These are phyloP conservation scores for Lordiphosa clarofinis DNA, from an alignment of 1,140 invertebrate genomes.

Conservation along the genomic window DNA sequence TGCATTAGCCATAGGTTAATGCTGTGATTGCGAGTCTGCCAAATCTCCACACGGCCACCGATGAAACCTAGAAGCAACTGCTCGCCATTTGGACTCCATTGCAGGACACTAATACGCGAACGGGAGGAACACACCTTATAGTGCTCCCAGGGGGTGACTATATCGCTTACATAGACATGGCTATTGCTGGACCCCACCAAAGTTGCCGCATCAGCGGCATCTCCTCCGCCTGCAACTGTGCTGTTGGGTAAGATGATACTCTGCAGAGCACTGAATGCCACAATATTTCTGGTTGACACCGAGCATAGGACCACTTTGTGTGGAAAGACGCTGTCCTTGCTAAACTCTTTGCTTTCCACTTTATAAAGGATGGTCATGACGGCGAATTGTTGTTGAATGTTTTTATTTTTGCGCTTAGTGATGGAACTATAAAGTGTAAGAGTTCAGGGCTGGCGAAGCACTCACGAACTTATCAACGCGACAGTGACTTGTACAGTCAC, in stretches of 20 bases:
- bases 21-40: slow-evolving; percentile 87
- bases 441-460: too few species aligned
- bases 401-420: too few species aligned
- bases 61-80: slow-evolving; percentile 88
- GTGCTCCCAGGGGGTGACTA: slow-evolving; percentile 91
- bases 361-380: slow-evolving; percentile 72
- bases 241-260: slow-evolving; percentile 38
- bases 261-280: slow-evolving; percentile 89
- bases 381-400: too few species aligned
- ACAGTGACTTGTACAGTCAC: too few species aligned
- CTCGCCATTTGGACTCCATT: slow-evolving; percentile 92
- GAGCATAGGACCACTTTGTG: slow-evolving; percentile 81
- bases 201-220: slow-evolving; percentile 18
- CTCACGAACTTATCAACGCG: too few species aligned
- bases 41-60: slow-evolving; percentile 88
- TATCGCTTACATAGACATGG: slow-evolving; percentile 89
- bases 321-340: slow-evolving; percentile 49
- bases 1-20: slow-evolving; percentile 89
- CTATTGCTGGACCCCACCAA: slow-evolving; percentile 83
- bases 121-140: slow-evolving; percentile 82
- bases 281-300: slow-evolving; percentile 89
- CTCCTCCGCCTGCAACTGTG: slow-evolving; percentile 79
- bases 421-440: too few species aligned
- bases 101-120: slow-evolving; percentile 86
- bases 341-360: slow-evolving; percentile 62